phyloP scores from a whole-genome alignment of 2,888 invertebrate species.

The Sesia apiformis region DNA sequence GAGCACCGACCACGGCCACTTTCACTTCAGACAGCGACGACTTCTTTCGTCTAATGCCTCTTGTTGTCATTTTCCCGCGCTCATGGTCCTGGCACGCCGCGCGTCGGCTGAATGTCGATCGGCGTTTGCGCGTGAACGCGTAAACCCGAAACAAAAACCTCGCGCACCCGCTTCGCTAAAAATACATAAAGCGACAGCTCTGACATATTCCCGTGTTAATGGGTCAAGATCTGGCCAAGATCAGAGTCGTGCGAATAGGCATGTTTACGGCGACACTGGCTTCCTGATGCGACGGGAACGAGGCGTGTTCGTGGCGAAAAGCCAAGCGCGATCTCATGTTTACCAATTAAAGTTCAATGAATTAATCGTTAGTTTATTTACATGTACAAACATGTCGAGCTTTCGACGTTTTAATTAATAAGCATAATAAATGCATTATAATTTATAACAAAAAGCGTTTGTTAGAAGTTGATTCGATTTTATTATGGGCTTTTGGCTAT shows the following conservation, averaged over 20 bases:
- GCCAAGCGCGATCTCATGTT: slow-evolving; percentile 24
- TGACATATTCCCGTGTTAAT: slow-evolving; percentile 65
- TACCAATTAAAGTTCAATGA: slow-evolving; percentile 7
- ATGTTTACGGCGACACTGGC: slow-evolving; percentile 53
- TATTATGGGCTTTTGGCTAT: no score
- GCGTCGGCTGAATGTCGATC: slow-evolving; percentile 28
- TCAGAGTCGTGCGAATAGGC: slow-evolving; percentile 57
- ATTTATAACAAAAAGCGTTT: no score
- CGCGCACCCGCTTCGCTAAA: slow-evolving; percentile 50
- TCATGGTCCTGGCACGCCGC: slow-evolving; percentile 16
- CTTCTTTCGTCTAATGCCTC: slow-evolving; percentile 91
- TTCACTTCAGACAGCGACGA: slow-evolving; percentile 92
- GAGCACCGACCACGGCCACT: slow-evolving; percentile 91
- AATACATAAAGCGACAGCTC: slow-evolving; percentile 65
- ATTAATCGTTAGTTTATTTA: neutral
- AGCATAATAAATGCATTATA: neutral
- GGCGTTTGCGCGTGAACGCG: slow-evolving; percentile 24
- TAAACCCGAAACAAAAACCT: slow-evolving; percentile 39
- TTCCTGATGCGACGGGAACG: slow-evolving; percentile 33
- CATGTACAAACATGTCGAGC: neutral
- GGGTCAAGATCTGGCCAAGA: slow-evolving; percentile 75
- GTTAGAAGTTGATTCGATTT: no score
- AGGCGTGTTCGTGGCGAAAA: slow-evolving; percentile 37
- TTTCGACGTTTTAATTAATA: neutral
- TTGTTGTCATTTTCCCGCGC: slow-evolving; percentile 77